These are phyloP conservation scores for Ptilonorhynchus violaceus DNA, from an alignment of 2,113 vertebrate genomes.

Conservation along the genomic window DNA sequence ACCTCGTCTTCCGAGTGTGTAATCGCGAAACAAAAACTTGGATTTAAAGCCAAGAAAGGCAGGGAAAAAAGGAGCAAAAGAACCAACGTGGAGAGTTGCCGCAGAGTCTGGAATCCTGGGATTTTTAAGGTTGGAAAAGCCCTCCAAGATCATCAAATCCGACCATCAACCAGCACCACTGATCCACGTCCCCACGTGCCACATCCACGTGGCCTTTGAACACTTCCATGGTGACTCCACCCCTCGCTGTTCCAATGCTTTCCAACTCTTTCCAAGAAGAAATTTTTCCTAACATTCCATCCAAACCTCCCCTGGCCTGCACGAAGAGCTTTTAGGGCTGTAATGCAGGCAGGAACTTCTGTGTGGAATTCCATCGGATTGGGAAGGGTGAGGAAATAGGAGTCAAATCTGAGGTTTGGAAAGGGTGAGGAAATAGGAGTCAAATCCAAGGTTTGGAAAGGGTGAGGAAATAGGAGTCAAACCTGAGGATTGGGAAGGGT, in stretches of 20 bases:
- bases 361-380: not conserved
- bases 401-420: not conserved
- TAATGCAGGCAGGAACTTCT: not conserved
- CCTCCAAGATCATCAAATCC: not conserved
- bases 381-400: not conserved
- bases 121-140: not conserved
- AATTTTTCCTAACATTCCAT: not conserved
- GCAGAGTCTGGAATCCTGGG: not conserved
- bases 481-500: not conserved
- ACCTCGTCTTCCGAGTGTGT: not conserved
- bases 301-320: not conserved
- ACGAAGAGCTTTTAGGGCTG: not conserved
- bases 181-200: not conserved
- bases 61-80: not conserved
- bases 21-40: not conserved
- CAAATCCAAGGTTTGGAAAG: not conserved
- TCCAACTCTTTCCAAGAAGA: not conserved
- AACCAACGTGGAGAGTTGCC: fast-evolving
- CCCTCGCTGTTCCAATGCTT: not conserved
- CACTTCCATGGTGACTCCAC: not conserved
- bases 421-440: not conserved
- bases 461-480: not conserved
- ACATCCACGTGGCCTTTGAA: fast-evolving
- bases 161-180: not conserved
- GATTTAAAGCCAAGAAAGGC: not conserved